Conservation (phyloP, 2,797 vertebrate species). For the Channa striata region DNA sequence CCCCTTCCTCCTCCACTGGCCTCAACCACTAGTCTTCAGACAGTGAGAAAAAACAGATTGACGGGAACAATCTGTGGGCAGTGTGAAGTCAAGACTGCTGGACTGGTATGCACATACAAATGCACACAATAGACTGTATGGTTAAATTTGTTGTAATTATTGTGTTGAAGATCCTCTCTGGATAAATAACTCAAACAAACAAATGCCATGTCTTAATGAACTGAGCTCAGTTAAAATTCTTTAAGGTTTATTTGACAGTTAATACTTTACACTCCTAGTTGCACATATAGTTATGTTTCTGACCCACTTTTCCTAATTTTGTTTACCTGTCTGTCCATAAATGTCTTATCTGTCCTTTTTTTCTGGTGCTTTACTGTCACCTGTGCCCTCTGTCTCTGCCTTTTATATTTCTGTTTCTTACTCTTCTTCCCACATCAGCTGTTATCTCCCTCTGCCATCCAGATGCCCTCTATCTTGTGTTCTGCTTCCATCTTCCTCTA, state of each 20-base stretch:
- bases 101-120: constrained; percentile 80
- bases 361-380: constrained; percentile 7
- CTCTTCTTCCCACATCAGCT: constrained; percentile 19
- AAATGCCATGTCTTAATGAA: background rate
- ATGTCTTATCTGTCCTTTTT: constrained; percentile 8
- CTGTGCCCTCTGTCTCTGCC: constrained; percentile 15
- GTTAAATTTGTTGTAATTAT: background rate
- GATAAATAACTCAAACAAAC: no score
- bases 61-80: constrained; percentile 80
- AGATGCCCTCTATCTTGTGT: constrained; percentile 12
- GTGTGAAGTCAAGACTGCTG: constrained; percentile 83
- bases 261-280: background rate
- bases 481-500: constrained; percentile 4
- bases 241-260: background rate
- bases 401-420: constrained; percentile 19
- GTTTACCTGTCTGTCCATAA: background rate
- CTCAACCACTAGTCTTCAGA: constrained; percentile 2
- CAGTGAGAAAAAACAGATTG: constrained; percentile 70
- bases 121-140: background rate
- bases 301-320: background rate
- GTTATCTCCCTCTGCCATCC: constrained; percentile 19
- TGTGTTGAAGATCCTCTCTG: background rate
- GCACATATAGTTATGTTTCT: constrained; percentile 12
- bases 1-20: constrained; percentile 37
- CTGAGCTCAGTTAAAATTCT: background rate